A percentile compares a stretch with the other conserved stretches of the same genome.
Conservation (phyloP, 2,888 invertebrate species). For the Conomelus anceps region DNA sequence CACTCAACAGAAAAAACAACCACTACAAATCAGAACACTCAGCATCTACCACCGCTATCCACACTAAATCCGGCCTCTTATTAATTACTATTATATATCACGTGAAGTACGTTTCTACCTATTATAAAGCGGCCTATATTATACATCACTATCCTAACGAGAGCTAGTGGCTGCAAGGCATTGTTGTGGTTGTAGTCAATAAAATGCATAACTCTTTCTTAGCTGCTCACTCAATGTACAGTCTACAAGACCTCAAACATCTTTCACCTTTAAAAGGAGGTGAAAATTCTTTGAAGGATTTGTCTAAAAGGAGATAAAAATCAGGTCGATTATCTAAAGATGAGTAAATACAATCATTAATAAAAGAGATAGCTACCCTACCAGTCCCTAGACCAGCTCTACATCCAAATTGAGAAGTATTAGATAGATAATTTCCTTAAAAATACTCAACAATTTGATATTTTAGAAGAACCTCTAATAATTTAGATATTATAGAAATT, state of each 20-base stretch:
- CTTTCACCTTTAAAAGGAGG: no score
- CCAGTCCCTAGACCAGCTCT: no score
- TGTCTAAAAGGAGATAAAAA: no score
- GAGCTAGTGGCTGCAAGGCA: not conserved
- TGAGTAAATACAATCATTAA: not conserved
- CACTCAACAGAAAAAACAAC: not conserved
- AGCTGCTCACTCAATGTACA: not conserved
- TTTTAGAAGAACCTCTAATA: no score
- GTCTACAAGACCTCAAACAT: not conserved
- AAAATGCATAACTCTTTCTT: not conserved
- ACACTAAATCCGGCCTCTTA: not conserved
- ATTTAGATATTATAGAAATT: no score
- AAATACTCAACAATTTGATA: no score
- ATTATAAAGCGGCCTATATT: not conserved
- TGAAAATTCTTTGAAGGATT: no score
- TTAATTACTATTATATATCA: not conserved
- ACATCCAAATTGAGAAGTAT: no score
- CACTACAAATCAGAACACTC: not conserved
- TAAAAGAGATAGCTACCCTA: no score
- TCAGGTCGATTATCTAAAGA: not conserved
- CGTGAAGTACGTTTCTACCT: not conserved
- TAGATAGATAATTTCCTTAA: no score
- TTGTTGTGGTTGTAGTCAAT: not conserved
- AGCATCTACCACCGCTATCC: no score
- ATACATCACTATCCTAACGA: not conserved